Evolutionary conservation across 2,797 vertebrate genomes (phyloP).

Genomic region (Semaprochilodus insignis): DNA sequence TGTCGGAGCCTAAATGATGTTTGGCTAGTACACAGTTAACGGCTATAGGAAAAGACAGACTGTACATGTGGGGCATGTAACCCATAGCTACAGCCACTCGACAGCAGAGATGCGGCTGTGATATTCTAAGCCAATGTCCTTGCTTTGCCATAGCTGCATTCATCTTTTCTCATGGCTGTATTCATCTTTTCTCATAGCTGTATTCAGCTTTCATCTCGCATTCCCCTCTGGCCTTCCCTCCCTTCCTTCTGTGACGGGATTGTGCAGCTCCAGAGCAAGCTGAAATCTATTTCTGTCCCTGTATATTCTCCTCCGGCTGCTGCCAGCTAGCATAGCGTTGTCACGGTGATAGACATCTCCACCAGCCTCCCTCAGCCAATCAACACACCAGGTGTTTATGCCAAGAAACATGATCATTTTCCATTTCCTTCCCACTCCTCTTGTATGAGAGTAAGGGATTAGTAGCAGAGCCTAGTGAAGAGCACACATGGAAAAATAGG

Average conservation of each 20-base stretch:
- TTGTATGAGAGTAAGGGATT: conserved; percentile 57
- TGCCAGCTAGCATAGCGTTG: conserved; percentile 58
- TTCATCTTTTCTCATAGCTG: conserved; percentile 67
- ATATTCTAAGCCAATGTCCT: conserved; percentile 76
- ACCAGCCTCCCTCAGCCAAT: conserved; percentile 52
- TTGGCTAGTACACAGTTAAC: not conserved
- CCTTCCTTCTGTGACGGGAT: conserved; percentile 57
- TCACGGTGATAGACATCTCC: conserved; percentile 66
- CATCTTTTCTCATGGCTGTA: conserved; percentile 66
- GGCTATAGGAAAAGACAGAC: not conserved
- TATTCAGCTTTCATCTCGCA: conserved; percentile 74
- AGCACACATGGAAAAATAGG: conserved; percentile 48
- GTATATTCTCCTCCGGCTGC: conserved; percentile 59
- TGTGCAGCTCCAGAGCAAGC: conserved; percentile 61
- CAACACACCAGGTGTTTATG: conserved; percentile 61
- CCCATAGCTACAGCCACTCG: conserved; percentile 1
- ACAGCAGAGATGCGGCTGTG: conserved; percentile 52
- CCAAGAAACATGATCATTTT: conserved; percentile 66
- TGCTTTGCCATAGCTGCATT: conserved; percentile 76
- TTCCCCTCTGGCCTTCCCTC: conserved; percentile 58
- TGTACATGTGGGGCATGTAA: conserved; percentile 3
- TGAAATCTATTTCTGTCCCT: conserved; percentile 72
- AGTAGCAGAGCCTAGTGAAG: conserved; percentile 47
- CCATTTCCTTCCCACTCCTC: conserved; percentile 55
- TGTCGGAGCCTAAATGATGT: not conserved